These are phyloP conservation scores for Syngnathus scovelli DNA, from an alignment of 2,113 vertebrate genomes.

Conservation along the genomic window DNA sequence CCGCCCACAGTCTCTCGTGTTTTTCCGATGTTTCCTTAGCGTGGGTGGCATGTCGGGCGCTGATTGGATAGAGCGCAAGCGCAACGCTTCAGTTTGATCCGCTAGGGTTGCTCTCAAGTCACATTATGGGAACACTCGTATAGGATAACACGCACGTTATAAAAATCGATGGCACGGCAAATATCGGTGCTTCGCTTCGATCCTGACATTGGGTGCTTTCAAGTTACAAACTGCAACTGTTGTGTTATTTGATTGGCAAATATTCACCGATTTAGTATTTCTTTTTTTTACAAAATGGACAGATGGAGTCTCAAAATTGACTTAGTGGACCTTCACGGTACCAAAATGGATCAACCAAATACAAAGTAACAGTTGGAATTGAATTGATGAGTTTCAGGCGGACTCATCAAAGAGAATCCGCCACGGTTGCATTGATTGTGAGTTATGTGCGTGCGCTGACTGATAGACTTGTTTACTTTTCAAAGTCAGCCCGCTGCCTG, in stretches of 20 bases:
- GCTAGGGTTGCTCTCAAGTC: conserved; percentile 2
- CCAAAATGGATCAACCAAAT: neutral
- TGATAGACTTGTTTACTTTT: conserved; percentile 9
- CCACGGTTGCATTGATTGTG: neutral
- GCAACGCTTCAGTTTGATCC: neutral
- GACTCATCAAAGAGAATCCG: conserved; percentile 1
- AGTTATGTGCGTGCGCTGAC: neutral
- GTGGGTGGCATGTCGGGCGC: neutral
- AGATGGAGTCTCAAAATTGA: neutral
- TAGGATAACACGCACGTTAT: conserved; percentile 3
- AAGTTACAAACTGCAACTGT: neutral
- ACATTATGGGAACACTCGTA: conserved; percentile 1
- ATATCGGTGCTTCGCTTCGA: conserved; percentile 3
- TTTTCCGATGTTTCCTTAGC: conserved; percentile 34
- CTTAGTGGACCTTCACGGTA: neutral
- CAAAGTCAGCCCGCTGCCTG: conserved; percentile 12
- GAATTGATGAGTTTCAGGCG: neutral
- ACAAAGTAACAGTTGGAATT: neutral
- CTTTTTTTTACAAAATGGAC: neutral
- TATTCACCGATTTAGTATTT: too few relatives aligned
- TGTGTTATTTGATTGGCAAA: too few relatives aligned
- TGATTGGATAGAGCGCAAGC: neutral
- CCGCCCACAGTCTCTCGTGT: conserved; percentile 8
- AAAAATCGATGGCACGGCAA: conserved; percentile 2
- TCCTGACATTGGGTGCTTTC: neutral